A percentile compares a stretch with the other conserved stretches of the same genome.
phyloP scores from a whole-genome alignment of 2,888 invertebrate genomes.

The Leptopilina myrica region DNA sequence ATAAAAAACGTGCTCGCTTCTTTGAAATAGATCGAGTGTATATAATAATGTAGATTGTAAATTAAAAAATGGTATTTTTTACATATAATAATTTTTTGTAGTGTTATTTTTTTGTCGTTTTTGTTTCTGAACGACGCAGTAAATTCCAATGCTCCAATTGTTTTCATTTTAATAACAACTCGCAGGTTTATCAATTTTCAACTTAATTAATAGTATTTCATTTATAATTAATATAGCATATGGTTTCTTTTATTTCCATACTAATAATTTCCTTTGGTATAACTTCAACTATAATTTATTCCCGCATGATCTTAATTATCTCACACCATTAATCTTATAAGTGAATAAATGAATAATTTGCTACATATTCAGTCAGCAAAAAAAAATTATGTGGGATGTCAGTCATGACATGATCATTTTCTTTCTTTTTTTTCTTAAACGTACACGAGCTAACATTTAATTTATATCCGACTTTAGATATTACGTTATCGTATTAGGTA shows the following conservation, averaged over 20 bases:
- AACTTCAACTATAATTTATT: slow-evolving; percentile 5
- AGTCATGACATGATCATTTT: not conserved
- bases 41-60: not conserved
- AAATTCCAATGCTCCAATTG: not conserved
- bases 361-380: not conserved
- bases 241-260: not conserved
- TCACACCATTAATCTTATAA: slow-evolving; percentile 1
- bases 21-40: not conserved
- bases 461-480: not conserved
- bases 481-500: too few species aligned
- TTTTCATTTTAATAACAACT: not conserved
- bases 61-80: not conserved
- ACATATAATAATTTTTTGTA: not conserved
- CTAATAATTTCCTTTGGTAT: slow-evolving; percentile 9
- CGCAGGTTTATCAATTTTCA: not conserved
- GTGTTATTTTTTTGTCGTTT: not conserved
- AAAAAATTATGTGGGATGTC: slow-evolving; percentile 2
- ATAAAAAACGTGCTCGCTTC: not conserved
- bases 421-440: not conserved
- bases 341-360: slow-evolving; percentile 10
- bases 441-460: not conserved
- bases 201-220: slow-evolving; percentile 12
- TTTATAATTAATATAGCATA: slow-evolving; percentile 9
- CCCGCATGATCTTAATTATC: slow-evolving; percentile 20
- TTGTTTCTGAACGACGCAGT: not conserved